Conservation (phyloP, 53 echinoderm and acorn worm species). For the Holothuria scabra region DNA sequence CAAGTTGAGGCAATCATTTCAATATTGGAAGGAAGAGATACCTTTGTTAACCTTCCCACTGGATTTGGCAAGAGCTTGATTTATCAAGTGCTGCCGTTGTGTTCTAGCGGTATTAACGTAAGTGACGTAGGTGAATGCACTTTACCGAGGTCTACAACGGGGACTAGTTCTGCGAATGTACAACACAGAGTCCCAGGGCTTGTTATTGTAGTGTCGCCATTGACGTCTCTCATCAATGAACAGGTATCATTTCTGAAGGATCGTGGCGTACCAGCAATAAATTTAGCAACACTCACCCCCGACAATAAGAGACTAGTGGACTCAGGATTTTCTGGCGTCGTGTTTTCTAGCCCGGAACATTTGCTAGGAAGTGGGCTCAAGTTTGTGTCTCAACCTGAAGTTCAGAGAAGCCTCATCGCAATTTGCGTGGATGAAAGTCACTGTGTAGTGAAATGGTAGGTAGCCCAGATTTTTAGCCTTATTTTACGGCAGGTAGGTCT, state of each 20-base stretch:
- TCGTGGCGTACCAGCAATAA: too few species aligned
- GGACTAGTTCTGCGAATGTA: too few species aligned
- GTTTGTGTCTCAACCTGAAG: neutral
- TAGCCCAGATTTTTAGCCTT: neutral
- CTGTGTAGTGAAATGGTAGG: conserved; percentile 30
- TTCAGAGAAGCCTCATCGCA: neutral
- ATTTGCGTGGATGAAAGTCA: conserved; percentile 25
- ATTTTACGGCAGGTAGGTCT: neutral
- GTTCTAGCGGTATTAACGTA: neutral
- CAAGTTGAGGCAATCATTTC: neutral
- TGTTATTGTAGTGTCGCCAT: too few species aligned
- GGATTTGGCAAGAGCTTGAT: conserved; percentile 12
- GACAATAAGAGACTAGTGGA: too few species aligned
- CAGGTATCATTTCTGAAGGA: too few species aligned
- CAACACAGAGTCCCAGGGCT: too few species aligned
- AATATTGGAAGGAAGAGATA: neutral
- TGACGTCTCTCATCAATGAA: too few species aligned
- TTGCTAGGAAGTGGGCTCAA: neutral
- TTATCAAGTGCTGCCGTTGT: neutral
- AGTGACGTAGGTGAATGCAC: too few species aligned
- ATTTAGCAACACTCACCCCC: too few species aligned
- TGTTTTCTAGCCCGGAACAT: neutral
- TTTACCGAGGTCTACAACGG: too few species aligned
- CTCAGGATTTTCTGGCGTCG: neutral
- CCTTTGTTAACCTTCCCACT: conserved; percentile 7